These are phyloP conservation scores for Baryphthengus martii DNA, from an alignment of 2,113 vertebrate genomes.

Conservation along the genomic window DNA sequence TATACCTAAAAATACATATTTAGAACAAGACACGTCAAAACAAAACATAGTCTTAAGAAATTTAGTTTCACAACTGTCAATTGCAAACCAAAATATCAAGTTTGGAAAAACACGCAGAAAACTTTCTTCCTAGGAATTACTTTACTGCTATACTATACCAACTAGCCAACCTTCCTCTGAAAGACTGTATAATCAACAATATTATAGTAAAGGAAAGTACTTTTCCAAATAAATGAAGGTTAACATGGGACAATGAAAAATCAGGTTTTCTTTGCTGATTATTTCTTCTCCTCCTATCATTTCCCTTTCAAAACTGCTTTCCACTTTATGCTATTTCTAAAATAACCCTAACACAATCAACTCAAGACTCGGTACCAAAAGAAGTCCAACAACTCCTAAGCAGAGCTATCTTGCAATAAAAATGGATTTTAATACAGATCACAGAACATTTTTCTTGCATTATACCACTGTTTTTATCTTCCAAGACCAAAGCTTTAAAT, in stretches of 20 bases:
- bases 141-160: not conserved
- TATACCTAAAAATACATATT: constrained; percentile 80
- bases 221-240: not conserved
- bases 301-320: not conserved
- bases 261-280: not conserved
- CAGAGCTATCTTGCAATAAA: not conserved
- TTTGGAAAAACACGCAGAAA: not conserved
- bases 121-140: not conserved
- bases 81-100: not conserved
- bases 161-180: not conserved
- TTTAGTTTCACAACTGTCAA: not conserved
- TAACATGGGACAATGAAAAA: not conserved
- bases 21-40: not conserved
- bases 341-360: not conserved
- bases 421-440: not conserved
- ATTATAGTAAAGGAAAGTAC: not conserved
- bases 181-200: not conserved
- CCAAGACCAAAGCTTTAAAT: not conserved
- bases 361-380: not conserved
- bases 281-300: not conserved
- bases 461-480: not conserved
- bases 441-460: not conserved
- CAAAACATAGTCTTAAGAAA: not conserved
- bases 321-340: not conserved
- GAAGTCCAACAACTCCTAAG: not conserved